phyloP scores from a whole-genome alignment of 1,140 invertebrate species.

The Temnothorax longispinosus region DNA sequence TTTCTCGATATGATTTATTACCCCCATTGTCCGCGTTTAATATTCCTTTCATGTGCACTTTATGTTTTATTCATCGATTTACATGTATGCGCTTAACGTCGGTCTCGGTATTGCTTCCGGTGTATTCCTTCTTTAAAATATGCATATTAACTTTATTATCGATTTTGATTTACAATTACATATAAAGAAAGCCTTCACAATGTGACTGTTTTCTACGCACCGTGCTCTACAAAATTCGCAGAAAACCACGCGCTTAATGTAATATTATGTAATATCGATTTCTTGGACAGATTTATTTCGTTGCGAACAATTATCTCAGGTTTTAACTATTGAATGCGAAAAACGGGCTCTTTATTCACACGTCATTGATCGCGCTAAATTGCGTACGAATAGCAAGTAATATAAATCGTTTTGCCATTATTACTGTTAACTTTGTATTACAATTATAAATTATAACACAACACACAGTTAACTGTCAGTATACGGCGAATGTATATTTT shows the following conservation, averaged over 20 bases:
- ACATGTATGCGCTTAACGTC: background rate
- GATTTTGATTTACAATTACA: conserved; percentile 44
- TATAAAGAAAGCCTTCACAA: background rate
- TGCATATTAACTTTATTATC: conserved; percentile 24
- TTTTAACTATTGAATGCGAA: background rate
- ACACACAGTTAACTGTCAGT: background rate
- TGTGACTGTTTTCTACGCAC: background rate
- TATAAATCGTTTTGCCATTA: background rate
- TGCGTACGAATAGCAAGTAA: background rate
- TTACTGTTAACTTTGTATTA: conserved; percentile 15
- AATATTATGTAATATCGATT: background rate
- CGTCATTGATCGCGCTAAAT: background rate
- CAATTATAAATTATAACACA: conserved; percentile 27
- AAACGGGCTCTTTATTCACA: background rate
- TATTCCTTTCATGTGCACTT: conserved; percentile 35
- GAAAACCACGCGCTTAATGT: background rate
- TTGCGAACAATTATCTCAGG: background rate
- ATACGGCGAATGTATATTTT: background rate
- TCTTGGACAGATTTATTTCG: background rate
- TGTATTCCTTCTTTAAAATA: background rate
- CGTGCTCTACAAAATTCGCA: conserved; percentile 1
- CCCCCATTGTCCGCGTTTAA: conserved; percentile 14
- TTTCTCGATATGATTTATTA: conserved; percentile 51
- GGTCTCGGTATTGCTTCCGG: background rate
- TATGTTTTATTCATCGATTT: conserved; percentile 29